Conservation (phyloP, 2,888 invertebrate species). For the Suillia variegata region DNA sequence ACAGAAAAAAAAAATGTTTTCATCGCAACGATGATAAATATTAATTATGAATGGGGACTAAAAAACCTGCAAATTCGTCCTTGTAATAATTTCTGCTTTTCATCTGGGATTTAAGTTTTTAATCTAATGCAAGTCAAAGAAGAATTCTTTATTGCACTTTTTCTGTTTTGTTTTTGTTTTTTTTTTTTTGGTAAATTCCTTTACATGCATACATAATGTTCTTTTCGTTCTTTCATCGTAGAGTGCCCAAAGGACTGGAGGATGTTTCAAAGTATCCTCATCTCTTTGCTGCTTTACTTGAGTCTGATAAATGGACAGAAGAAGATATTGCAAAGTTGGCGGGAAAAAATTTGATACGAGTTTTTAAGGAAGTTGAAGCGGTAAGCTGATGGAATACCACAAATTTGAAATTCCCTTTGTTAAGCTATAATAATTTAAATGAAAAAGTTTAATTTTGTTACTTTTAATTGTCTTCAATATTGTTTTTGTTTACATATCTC, state of each 20-base stretch:
- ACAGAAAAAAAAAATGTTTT: too few species aligned
- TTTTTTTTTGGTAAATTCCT: neutral
- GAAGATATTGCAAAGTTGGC: slow-evolving; percentile 82
- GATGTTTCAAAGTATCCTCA: slow-evolving; percentile 87
- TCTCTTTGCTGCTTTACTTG: slow-evolving; percentile 78
- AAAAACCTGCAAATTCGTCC: too few species aligned
- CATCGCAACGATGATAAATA: too few species aligned
- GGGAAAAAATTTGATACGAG: slow-evolving; percentile 82
- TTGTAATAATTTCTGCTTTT: too few species aligned
- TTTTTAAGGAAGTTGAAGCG: slow-evolving; percentile 76
- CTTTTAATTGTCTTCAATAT: neutral
- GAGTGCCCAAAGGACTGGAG: slow-evolving; percentile 76
- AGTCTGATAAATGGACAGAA: slow-evolving; percentile 82
- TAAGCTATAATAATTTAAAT: neutral
- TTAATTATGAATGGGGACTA: too few species aligned
- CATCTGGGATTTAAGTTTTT: too few species aligned
- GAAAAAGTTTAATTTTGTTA: neutral
- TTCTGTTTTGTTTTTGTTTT: slow-evolving; percentile 3
- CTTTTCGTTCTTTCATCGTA: too few species aligned
- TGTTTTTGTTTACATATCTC: neutral
- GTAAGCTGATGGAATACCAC: slow-evolving; percentile 63
- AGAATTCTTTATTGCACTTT: too few species aligned
- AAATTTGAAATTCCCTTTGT: neutral
- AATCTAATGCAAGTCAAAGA: too few species aligned
- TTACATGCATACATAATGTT: neutral